phyloP scores from a whole-genome alignment of 2,888 invertebrate genomes.

The Leptodirus hochenwartii region DNA sequence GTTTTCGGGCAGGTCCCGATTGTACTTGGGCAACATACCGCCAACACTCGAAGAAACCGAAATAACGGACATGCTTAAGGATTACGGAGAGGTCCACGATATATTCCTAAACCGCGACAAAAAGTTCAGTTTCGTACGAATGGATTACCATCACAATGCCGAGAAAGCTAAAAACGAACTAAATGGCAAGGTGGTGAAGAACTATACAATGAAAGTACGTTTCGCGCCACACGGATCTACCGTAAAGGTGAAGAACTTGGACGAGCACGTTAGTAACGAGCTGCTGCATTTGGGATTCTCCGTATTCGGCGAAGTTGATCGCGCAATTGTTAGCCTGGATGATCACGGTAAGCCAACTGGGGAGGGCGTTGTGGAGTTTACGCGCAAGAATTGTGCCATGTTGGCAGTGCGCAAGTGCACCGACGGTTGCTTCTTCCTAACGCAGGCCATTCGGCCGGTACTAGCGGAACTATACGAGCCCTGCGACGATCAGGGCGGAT shows the following conservation, averaged over 20 bases:
- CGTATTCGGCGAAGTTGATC: background rate
- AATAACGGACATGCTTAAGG: background rate
- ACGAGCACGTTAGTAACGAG: conserved; percentile 1
- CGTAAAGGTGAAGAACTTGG: conserved; percentile 1
- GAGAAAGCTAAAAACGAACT: background rate
- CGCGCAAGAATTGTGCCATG: background rate
- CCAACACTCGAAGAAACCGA: background rate
- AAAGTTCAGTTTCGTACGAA: background rate
- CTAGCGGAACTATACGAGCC: background rate
- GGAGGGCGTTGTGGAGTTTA: background rate
- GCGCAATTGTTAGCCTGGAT: background rate
- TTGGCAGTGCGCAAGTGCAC: background rate
- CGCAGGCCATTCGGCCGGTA: background rate
- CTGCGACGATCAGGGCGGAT: background rate
- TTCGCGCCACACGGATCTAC: background rate
- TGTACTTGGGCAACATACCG: background rate
- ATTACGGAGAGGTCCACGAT: background rate
- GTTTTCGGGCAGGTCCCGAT: background rate
- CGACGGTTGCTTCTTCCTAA: background rate
- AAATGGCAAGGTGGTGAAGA: background rate
- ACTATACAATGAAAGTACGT: background rate
- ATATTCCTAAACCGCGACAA: background rate
- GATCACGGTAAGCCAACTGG: background rate
- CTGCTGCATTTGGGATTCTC: background rate
- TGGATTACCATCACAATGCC: background rate